phyloP scores from a whole-genome alignment of 2,113 vertebrate genomes.

The Xiphias gladius region DNA sequence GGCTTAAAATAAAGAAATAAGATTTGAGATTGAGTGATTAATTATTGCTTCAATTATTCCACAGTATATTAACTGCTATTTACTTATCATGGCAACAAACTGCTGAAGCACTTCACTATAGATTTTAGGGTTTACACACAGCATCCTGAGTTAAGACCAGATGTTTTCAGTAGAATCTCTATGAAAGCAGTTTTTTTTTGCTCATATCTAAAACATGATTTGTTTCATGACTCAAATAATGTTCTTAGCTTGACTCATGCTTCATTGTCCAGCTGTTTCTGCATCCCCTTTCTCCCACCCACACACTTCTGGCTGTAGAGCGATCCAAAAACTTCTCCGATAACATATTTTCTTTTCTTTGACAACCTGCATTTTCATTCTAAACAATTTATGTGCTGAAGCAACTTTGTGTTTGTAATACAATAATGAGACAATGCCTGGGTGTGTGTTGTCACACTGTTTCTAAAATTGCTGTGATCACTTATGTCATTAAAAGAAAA shows the following conservation, averaged over 20 bases:
- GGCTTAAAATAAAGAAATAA: slow-evolving; percentile 8
- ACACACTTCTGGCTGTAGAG: slow-evolving; percentile 31
- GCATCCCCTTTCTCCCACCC: slow-evolving; percentile 41
- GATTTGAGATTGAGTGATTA: neutral
- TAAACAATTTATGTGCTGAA: slow-evolving; percentile 8
- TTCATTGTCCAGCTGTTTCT: slow-evolving; percentile 52
- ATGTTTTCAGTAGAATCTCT: slow-evolving; percentile 23
- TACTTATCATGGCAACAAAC: slow-evolving; percentile 2
- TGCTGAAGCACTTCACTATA: slow-evolving; percentile 2
- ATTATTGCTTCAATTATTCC: neutral
- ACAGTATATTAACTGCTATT: neutral
- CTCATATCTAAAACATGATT: slow-evolving; percentile 18
- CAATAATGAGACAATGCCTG: neutral
- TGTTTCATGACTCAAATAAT: slow-evolving; percentile 32
- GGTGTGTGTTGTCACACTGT: neutral
- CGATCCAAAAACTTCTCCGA: slow-evolving; percentile 31
- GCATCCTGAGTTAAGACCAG: neutral
- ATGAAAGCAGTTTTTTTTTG: neutral
- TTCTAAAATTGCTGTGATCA: neutral
- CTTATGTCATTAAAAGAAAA: slow-evolving; percentile 25
- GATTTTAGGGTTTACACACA: neutral
- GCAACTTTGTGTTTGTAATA: slow-evolving; percentile 7
- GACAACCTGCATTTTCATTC: neutral
- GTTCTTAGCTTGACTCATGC: slow-evolving; percentile 43
- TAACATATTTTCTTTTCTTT: slow-evolving; percentile 14